A percentile compares a stretch with the other conserved stretches of the same genome.
phyloP scores from a whole-genome alignment of 1,140 invertebrate species.

The Drosophila teissieri region DNA sequence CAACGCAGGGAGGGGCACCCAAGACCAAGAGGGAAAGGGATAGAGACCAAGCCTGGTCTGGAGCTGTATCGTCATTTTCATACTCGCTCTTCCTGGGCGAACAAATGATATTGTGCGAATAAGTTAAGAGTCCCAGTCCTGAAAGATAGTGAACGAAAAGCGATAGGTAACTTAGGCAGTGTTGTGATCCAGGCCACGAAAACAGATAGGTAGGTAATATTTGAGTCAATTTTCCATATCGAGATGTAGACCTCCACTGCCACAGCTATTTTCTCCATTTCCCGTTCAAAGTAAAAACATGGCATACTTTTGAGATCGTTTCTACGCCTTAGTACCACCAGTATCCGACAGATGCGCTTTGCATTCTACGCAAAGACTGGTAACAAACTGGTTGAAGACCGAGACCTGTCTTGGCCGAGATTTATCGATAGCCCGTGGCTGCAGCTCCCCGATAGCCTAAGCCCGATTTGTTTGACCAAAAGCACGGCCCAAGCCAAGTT shows the following conservation, averaged over 20 bases:
- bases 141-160: too few species aligned
- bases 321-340: neutral
- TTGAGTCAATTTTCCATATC: too few species aligned
- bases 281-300: neutral
- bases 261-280: neutral
- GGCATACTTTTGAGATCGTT: neutral
- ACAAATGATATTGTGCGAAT: neutral
- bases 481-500: constrained; percentile 27
- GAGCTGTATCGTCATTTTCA: constrained; percentile 59
- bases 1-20: neutral
- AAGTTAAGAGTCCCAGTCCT: too few species aligned
- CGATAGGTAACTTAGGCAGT: too few species aligned
- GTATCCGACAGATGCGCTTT: neutral
- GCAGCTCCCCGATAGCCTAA: constrained; percentile 4
- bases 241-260: too few species aligned
- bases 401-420: neutral
- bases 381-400: neutral
- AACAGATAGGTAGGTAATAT: too few species aligned
- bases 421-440: constrained; percentile 39
- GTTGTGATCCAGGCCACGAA: too few species aligned
- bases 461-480: constrained; percentile 31
- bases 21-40: neutral
- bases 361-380: neutral
- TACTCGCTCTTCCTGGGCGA: constrained; percentile 25
- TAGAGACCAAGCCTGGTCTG: constrained; percentile 29